A percentile compares a stretch with the other conserved stretches of the same genome.
These are phyloP conservation scores for Aradophagus sp. DNA, from an alignment of 1,140 invertebrate genomes.

Conservation along the genomic window DNA sequence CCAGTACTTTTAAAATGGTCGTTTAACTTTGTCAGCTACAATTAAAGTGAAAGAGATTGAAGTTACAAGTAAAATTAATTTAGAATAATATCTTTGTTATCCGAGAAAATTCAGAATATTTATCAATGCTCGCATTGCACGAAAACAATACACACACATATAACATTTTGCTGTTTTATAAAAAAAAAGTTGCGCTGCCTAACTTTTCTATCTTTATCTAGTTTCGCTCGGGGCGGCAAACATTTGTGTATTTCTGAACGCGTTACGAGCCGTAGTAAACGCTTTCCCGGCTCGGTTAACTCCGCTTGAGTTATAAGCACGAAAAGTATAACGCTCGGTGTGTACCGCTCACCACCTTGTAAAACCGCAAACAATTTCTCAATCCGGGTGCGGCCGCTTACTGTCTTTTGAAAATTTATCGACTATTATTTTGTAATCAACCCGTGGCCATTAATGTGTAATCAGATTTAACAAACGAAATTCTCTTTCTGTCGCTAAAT, in stretches of 20 bases:
- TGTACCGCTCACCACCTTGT: conserved; percentile 21
- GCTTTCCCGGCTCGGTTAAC: conserved; percentile 11
- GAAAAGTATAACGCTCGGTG: conserved; percentile 20
- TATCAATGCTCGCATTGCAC: too few relatives aligned
- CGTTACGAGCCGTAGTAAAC: conserved; percentile 5
- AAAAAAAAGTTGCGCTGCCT: conserved; percentile 14
- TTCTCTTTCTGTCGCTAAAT: not conserved
- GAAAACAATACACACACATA: conserved; percentile 16
- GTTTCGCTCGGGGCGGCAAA: conserved; percentile 5
- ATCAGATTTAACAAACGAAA: conserved; percentile 11
- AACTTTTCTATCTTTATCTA: conserved; percentile 13
- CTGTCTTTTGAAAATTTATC: conserved; percentile 7
- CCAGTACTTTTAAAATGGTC: too few relatives aligned
- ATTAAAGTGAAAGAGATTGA: conserved; percentile 13
- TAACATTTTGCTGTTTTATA: conserved; percentile 10
- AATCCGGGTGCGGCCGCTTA: conserved; percentile 9
- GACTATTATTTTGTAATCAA: conserved; percentile 16
- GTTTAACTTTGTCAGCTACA: conserved; percentile 16
- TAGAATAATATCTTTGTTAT: too few relatives aligned
- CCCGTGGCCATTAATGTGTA: not conserved
- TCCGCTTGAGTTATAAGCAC: conserved; percentile 21
- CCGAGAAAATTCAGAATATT: not conserved
- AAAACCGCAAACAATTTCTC: conserved; percentile 25
- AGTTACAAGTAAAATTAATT: conserved; percentile 9
- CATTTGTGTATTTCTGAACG: conserved; percentile 10